Evolutionary conservation across 1,140 invertebrate species (phyloP), one percentile per base, ranked within the genome.

Genomic region (Megalopta genalis): DNA sequence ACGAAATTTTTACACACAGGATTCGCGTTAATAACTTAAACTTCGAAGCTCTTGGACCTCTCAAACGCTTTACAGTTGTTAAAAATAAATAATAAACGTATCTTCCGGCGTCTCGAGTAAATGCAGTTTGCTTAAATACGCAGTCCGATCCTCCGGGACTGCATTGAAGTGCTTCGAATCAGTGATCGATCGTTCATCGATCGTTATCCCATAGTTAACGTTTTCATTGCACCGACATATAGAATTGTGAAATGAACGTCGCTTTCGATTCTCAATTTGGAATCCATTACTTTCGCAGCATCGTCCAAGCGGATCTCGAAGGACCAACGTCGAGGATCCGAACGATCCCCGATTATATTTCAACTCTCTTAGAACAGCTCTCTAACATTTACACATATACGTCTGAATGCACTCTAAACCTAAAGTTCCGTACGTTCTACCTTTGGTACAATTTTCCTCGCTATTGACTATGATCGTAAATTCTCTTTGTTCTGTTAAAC

Each of bases 381-480:
- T 42, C 18, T 66, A 74, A 73, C 77, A 81, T 84, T 73, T 83
- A 66, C 57, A 78, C 75, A 69, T 87, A 63, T 83, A 81, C 77
- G 54, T 73, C 21, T 83, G 60, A 70, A 78, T 85, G 77, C 77
- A 63, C 27, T 86, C 78, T 16, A 60, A 80, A 80, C 46, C 68
- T 85, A 82, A 82, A 71, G 42, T 79, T 86, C 60, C 74, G 72
- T 87, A 87, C 67, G 76, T 70, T n/a, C 87, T 90, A 90, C 86
- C 90, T 91, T 91, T 91, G 90, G 90, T 91, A 88, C 87, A 89
- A 86, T 88, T 90, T 87, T 81, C 81, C 71, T 86, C 71, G 67
- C 81, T 89, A 85, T 67, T 86, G 86, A 89, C 87, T 90, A 89
- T 84, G 82, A 81, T 88, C 77, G 59, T 82, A 77, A 85, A 86